phyloP scores from a whole-genome alignment of 2,888 invertebrate genomes.

The Girardia tigrina region DNA sequence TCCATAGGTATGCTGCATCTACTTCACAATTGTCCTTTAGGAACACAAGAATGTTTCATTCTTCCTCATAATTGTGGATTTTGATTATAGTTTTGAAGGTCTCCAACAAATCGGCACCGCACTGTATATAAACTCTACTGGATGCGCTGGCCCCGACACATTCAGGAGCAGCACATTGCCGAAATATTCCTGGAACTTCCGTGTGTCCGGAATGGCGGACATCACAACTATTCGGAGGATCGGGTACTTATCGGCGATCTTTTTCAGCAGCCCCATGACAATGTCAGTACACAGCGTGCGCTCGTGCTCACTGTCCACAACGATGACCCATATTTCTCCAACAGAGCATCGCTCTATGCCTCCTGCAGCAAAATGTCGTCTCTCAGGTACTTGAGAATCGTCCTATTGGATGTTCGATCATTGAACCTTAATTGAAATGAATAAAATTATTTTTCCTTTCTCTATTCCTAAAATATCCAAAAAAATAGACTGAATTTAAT shows the following conservation, averaged over 20 bases:
- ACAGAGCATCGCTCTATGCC: constrained; percentile 95
- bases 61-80: constrained; percentile 69
- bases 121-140: constrained; percentile 94
- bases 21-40: constrained; percentile 77
- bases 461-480: too few relatives aligned
- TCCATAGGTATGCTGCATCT: constrained; percentile 92
- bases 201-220: constrained; percentile 96
- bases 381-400: constrained; percentile 82
- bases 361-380: constrained; percentile 98
- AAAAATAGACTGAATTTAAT: too few relatives aligned
- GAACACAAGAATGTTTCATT: constrained; percentile 80
- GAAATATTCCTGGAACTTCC: constrained; percentile 94
- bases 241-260: constrained; percentile 76
- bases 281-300: constrained; percentile 94
- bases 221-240: constrained; percentile 94
- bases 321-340: constrained; percentile 86
- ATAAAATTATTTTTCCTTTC: too few relatives aligned
- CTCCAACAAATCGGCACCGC: constrained; percentile 92
- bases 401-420: constrained; percentile 85
- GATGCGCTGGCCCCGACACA: constrained; percentile 83
- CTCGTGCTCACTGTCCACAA: constrained; percentile 97
- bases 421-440: too few relatives aligned
- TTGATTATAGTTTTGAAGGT: constrained; percentile 90
- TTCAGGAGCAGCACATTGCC: constrained; percentile 91
- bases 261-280: constrained; percentile 88